A percentile compares a stretch with the other conserved stretches of the same genome.
These are phyloP conservation scores for Gymnocypris eckloni DNA, from an alignment of 2,797 vertebrate species.

Conservation along the genomic window DNA sequence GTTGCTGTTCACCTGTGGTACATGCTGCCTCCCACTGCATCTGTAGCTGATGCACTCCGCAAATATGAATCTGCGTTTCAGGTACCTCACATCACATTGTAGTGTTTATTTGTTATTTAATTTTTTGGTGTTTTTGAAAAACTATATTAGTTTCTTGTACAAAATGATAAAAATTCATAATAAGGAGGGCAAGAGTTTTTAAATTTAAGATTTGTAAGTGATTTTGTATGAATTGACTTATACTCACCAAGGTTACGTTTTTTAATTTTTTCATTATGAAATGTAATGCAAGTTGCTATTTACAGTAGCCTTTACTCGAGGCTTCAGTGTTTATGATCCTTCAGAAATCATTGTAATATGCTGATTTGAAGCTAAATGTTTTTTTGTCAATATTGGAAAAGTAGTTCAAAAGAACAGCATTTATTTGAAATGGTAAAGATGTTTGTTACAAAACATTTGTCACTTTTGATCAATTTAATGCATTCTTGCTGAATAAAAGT, in stretches of 20 bases:
- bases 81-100: constrained; percentile 69
- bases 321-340: not conserved
- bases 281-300: not conserved
- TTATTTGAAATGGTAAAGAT: too few species aligned
- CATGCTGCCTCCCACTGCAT: constrained; percentile 91
- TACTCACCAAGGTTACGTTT: not conserved
- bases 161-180: not conserved
- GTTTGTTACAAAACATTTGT: too few species aligned
- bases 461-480: too few species aligned
- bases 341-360: not conserved
- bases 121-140: not conserved
- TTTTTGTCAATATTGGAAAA: too few species aligned
- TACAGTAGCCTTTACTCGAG: not conserved
- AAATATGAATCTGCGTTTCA: constrained; percentile 90
- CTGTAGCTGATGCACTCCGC: constrained; percentile 86
- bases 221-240: not conserved
- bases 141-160: not conserved
- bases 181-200: not conserved
- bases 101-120: too few species aligned
- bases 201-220: not conserved
- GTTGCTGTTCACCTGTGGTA: constrained; percentile 94
- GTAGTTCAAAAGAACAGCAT: too few species aligned
- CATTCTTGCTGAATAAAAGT: too few species aligned
- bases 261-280: not conserved
- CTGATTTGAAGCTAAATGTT: not conserved